These are phyloP conservation scores for Lepidostoma basale DNA, from an alignment of 1,140 invertebrate species.

Conservation along the genomic window DNA sequence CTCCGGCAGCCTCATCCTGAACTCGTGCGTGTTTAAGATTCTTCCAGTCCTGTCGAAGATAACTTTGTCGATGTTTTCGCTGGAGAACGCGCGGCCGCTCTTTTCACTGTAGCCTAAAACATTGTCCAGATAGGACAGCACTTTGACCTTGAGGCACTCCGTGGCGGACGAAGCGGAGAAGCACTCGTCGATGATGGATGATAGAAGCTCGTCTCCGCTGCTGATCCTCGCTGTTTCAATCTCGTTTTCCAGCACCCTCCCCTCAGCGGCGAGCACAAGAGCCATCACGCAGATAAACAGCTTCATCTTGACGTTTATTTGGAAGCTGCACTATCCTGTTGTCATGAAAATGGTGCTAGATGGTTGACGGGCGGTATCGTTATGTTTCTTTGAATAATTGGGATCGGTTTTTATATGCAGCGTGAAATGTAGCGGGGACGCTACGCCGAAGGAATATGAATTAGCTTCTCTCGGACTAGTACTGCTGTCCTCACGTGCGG, in stretches of 20 bases:
- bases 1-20: slow-evolving; percentile 72
- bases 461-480: slow-evolving; percentile 25
- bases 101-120: slow-evolving; percentile 69
- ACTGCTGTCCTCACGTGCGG: slow-evolving; percentile 23
- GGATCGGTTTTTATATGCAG: slow-evolving; percentile 63
- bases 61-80: slow-evolving; percentile 73
- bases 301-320: slow-evolving; percentile 48
- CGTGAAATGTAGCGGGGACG: slow-evolving; percentile 6
- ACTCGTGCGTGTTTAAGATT: slow-evolving; percentile 73
- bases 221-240: slow-evolving; percentile 63
- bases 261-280: slow-evolving; percentile 58
- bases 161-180: slow-evolving; percentile 67
- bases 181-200: slow-evolving; percentile 74
- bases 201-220: slow-evolving; percentile 70
- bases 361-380: slow-evolving; percentile 49
- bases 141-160: slow-evolving; percentile 74
- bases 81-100: slow-evolving; percentile 58
- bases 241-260: slow-evolving; percentile 55
- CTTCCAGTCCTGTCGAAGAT: slow-evolving; percentile 73
- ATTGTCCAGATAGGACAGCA: slow-evolving; percentile 73
- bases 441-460: slow-evolving; percentile 41
- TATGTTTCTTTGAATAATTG: slow-evolving; percentile 61
- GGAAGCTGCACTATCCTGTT: not conserved
- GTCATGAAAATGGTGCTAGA: slow-evolving; percentile 26
- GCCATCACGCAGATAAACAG: slow-evolving; percentile 50